Conservation (phyloP, 2,888 invertebrate genomes). For the Netelia virgata region DNA sequence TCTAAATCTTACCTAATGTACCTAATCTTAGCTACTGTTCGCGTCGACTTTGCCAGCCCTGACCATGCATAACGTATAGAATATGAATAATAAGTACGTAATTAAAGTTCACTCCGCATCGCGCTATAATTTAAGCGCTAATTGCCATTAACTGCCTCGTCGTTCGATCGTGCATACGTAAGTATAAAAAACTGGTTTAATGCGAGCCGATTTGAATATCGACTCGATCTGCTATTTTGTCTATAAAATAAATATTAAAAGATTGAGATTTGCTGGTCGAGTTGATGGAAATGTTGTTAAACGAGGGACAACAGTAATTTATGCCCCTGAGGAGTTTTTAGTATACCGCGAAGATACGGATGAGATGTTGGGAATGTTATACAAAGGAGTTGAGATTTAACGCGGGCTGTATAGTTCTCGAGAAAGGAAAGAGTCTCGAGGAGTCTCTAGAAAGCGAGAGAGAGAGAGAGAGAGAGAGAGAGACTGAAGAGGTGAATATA, state of each 20-base stretch:
- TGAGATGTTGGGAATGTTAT: slow-evolving; percentile 31
- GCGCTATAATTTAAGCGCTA: slow-evolving; percentile 38
- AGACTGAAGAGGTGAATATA: slow-evolving; percentile 72
- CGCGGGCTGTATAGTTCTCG: slow-evolving; percentile 31
- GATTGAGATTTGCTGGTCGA: background rate
- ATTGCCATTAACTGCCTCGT: slow-evolving; percentile 43
- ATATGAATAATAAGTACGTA: slow-evolving; percentile 55
- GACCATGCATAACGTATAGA: slow-evolving; percentile 45
- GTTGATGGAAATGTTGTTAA: slow-evolving; percentile 27
- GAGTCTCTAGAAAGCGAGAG: slow-evolving; percentile 35
- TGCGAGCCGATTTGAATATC: slow-evolving; percentile 20
- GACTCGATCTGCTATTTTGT: slow-evolving; percentile 19
- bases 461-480: slow-evolving; percentile 42
- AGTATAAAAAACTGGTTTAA: slow-evolving; percentile 4
- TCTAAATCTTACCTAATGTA: slow-evolving; percentile 20
- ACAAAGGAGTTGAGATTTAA: slow-evolving; percentile 11
- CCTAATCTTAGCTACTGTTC: background rate
- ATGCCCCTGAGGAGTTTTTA: background rate
- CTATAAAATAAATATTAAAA: slow-evolving; percentile 8
- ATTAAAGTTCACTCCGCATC: slow-evolving; percentile 44
- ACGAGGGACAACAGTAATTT: slow-evolving; percentile 3
- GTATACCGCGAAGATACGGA: background rate
- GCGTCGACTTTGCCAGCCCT: slow-evolving; percentile 19
- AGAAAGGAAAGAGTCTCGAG: slow-evolving; percentile 28
- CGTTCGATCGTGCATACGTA: slow-evolving; percentile 12